Conservation (phyloP, 2,113 vertebrate species). For the Brachionichthys hirsutus region DNA sequence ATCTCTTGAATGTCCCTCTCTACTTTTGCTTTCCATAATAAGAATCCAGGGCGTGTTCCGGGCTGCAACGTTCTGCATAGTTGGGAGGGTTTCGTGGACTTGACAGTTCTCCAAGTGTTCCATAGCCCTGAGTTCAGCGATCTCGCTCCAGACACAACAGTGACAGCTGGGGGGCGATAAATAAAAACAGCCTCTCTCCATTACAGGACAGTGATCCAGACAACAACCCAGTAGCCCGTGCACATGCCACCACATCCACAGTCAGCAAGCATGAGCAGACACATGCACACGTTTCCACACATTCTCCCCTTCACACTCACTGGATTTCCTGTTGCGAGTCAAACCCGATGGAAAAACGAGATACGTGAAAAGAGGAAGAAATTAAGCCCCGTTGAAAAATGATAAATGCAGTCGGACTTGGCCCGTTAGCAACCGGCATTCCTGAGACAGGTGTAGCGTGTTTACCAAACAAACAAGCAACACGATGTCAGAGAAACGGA, state of each 20-base stretch:
- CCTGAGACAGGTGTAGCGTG: conserved; percentile 89
- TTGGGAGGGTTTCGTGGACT: conserved; percentile 80
- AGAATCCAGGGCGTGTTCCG: conserved; percentile 70
- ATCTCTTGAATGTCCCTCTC: conserved; percentile 61
- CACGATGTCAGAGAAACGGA: conserved; percentile 65
- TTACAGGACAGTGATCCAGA: conserved; percentile 49
- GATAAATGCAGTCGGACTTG: conserved; percentile 82
- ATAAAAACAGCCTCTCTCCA: conserved; percentile 87
- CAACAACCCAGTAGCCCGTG: conserved; percentile 45
- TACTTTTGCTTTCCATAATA: conserved; percentile 74
- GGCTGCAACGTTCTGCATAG: conserved; percentile 77
- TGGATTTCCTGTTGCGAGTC: conserved; percentile 78
- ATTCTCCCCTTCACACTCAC: conserved; percentile 68
- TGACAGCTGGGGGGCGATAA: conserved; percentile 90
- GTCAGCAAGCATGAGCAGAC: conserved; percentile 18
- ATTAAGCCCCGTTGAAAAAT: conserved; percentile 73
- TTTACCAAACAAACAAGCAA: conserved; percentile 88
- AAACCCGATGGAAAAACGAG: conserved; percentile 81
- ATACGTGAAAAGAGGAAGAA: conserved; percentile 60
- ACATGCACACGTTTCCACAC: conserved; percentile 50
- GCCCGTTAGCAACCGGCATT: conserved; percentile 82
- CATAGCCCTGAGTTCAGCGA: conserved; percentile 74
- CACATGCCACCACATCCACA: conserved; percentile 41
- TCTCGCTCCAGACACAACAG: conserved; percentile 93
- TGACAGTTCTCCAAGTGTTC: conserved; percentile 82